Evolutionary conservation across 2,888 invertebrate species (phyloP), one percentile per base, ranked within the genome.

Genomic region (Lysandra coridon): DNA sequence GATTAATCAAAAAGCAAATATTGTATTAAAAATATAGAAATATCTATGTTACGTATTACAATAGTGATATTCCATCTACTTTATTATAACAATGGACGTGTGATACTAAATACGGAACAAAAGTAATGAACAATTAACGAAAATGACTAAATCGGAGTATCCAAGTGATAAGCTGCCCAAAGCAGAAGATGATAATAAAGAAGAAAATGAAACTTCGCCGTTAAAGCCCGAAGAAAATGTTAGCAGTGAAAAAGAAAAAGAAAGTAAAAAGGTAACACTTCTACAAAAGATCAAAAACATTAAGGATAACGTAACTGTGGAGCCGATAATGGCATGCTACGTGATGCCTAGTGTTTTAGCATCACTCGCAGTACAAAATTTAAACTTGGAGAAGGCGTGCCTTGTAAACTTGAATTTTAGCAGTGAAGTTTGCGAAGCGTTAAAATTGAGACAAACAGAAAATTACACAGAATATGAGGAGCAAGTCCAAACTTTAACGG

Each of bases 311-410:
- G 96, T 96, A 81, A 97, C 97, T 37, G 97, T 97, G 1, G 97
- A 97, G 86, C 97, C 97, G 0, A 84, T 86, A 30, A 82, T 85
- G 83, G 83, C 83, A 37, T 96, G 96, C 83, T 97, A 97, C 87
- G 95, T 97, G n/a, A 95, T 94, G 92, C 95, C 95, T 0, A 96
- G 96, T 86, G 93, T 96, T 5, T 86, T 96, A 74, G 97, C 97
- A 0, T 96, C 96, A 30, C 87, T 98, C 82, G 97, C 98, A 33
- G 97, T 97, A 73, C 98, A 98, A 90, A 98, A 98, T 91, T 90
- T 97, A 73, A 97, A 97, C 88, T 91, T 97, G 83, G 98, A 98
- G 89, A 98, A 98, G 87, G 98, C 98, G 0, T 98, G 98, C 86
- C 93, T 97, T 74, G 97, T 98, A 0, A 98, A 98, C 87, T 93